Conservation (phyloP, 1,140 invertebrate genomes). For the Papilio aristodemus region DNA sequence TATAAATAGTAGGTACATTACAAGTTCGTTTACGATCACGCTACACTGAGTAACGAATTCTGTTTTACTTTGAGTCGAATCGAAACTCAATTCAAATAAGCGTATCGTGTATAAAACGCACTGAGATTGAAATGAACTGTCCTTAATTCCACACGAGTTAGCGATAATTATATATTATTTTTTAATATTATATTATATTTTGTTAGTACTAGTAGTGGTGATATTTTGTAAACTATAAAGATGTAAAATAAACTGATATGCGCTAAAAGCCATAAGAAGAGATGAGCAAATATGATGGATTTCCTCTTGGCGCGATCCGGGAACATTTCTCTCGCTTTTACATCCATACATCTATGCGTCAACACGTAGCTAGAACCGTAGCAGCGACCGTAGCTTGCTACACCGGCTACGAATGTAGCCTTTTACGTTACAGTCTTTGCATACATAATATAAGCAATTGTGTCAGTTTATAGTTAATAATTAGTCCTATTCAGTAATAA, state of each 20-base stretch:
- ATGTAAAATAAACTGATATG: too few relatives aligned
- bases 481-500: too few relatives aligned
- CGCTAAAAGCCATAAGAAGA: too few relatives aligned
- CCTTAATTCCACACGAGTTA: neutral
- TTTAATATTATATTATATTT: neutral
- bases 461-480: too few relatives aligned
- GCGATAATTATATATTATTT: conserved; percentile 18
- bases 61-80: conserved; percentile 9
- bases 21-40: conserved; percentile 6
- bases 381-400: neutral
- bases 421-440: neutral
- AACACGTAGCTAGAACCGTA: neutral
- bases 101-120: conserved; percentile 14
- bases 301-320: too few relatives aligned
- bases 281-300: too few relatives aligned
- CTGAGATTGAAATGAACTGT: conserved; percentile 17
- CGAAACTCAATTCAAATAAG: neutral
- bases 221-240: too few relatives aligned
- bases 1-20: conserved; percentile 2
- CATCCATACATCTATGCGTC: too few relatives aligned
- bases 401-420: neutral
- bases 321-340: too few relatives aligned
- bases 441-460: too few relatives aligned
- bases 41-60: neutral
- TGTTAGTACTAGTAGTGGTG: too few relatives aligned